Evolutionary conservation across 92 coral and sea anemone genomes (phyloP).

Genomic region (Phenganax marumi): DNA sequence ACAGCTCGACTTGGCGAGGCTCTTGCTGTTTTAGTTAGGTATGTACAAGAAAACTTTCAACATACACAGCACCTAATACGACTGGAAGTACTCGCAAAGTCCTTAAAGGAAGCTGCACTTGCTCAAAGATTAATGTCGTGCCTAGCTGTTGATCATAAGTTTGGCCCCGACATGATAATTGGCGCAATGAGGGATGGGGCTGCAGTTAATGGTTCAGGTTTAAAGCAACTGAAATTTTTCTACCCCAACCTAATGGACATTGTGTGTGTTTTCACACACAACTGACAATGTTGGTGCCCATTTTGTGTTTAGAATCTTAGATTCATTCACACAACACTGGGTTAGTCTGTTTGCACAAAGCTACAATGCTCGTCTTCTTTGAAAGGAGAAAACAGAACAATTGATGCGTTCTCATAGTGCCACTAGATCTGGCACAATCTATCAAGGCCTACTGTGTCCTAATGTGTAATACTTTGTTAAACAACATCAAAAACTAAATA

Average conservation of each 20-base stretch:
- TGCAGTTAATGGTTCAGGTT: not conserved
- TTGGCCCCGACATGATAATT: not conserved
- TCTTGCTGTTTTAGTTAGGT: conserved; percentile 58
- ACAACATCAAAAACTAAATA: no score
- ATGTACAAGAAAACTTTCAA: conserved; percentile 56
- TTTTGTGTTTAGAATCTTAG: conserved; percentile 62
- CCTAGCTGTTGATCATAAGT: no score
- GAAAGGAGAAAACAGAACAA: conserved; percentile 21
- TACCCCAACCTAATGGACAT: conserved; percentile 49
- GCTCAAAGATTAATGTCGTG: conserved; percentile 1
- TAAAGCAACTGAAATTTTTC: conserved; percentile 47
- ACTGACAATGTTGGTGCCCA: conserved; percentile 55
- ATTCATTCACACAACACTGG: conserved; percentile 36
- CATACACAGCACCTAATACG: conserved; percentile 8
- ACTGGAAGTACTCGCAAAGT: conserved; percentile 5
- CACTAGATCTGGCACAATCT: no score
- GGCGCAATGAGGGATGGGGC: not conserved
- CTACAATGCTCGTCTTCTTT: conserved; percentile 32
- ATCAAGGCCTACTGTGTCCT: no score
- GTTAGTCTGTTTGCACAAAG: conserved; percentile 25
- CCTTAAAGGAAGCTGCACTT: not conserved
- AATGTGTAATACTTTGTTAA: no score
- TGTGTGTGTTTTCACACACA: conserved; percentile 54
- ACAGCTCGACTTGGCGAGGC: conserved; percentile 42
- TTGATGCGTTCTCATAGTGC: conserved; percentile 11